Conservation (phyloP, 2,888 invertebrate genomes). For the Acanthosoma haemorrhoidale region DNA sequence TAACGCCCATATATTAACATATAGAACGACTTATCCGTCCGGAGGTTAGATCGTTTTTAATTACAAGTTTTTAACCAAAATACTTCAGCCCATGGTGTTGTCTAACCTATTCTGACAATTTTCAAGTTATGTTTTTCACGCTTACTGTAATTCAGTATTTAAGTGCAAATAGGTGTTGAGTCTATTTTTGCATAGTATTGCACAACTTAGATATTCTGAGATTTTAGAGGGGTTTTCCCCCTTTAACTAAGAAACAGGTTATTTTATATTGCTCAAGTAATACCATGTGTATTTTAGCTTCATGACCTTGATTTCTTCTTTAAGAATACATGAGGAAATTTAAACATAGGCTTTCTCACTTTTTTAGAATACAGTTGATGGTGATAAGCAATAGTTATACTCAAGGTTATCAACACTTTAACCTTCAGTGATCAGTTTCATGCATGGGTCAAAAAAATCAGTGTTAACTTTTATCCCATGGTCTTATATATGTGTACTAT, state of each 20-base stretch:
- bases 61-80: not conserved
- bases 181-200: conserved; percentile 1
- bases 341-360: not conserved
- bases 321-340: not conserved
- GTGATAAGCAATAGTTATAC: conserved; percentile 28
- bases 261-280: not conserved
- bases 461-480: not conserved
- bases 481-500: too few species aligned
- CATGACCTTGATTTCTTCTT: not conserved
- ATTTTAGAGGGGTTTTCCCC: not conserved
- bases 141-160: too few species aligned
- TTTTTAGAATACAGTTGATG: not conserved
- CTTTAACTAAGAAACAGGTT: not conserved
- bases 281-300: not conserved
- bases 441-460: not conserved
- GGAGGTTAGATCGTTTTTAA: not conserved
- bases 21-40: not conserved
- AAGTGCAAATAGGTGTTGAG: too few species aligned
- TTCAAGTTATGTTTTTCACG: too few species aligned
- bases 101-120: too few species aligned
- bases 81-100: too few species aligned
- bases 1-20: not conserved
- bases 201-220: conserved; percentile 8
- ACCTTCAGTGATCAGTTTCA: conserved; percentile 18
- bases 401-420: conserved; percentile 27